Evolutionary conservation across 92 coral and sea anemone species (phyloP).

Genomic region (Epizoanthus scotinus): DNA sequence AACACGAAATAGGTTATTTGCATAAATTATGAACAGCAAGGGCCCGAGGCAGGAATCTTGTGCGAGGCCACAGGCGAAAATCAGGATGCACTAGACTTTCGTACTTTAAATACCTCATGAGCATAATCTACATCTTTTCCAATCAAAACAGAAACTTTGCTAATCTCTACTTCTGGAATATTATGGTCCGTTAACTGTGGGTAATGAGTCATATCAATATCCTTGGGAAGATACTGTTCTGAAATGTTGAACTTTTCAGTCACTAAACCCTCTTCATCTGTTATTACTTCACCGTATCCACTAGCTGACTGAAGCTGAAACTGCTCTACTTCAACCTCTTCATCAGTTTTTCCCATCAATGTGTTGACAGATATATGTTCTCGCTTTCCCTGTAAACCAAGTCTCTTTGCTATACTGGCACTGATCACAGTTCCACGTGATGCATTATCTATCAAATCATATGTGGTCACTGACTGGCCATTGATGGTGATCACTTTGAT

Average conservation of each 20-base stretch:
- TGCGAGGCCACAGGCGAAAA: too few species aligned
- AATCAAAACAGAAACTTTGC: slow-evolving; percentile 54
- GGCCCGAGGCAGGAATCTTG: too few species aligned
- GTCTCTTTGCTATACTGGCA: slow-evolving; percentile 40
- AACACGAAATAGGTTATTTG: too few species aligned
- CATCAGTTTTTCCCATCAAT: slow-evolving; percentile 31
- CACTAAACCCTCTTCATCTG: slow-evolving; percentile 58
- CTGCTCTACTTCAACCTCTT: slow-evolving; percentile 44
- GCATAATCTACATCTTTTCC: slow-evolving; percentile 60
- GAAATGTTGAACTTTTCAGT: slow-evolving; percentile 52
- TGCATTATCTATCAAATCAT: slow-evolving; percentile 52
- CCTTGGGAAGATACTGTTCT: slow-evolving; percentile 47
- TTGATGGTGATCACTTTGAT: slow-evolving; percentile 30
- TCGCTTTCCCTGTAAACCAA: slow-evolving; percentile 38
- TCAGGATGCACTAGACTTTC: slow-evolving; percentile 28
- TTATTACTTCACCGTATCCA: slow-evolving; percentile 47
- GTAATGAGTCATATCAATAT: slow-evolving; percentile 27
- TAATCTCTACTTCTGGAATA: slow-evolving; percentile 44
- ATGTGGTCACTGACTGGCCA: slow-evolving; percentile 44
- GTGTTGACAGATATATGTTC: slow-evolving; percentile 46
- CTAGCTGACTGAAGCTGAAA: slow-evolving; percentile 53
- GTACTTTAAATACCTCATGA: slow-evolving; percentile 54
- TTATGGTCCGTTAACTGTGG: slow-evolving; percentile 50
- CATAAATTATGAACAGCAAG: too few species aligned
- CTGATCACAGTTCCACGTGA: slow-evolving; percentile 63